phyloP scores from a whole-genome alignment of 2,113 vertebrate genomes.

The Platichthys stellatus region DNA sequence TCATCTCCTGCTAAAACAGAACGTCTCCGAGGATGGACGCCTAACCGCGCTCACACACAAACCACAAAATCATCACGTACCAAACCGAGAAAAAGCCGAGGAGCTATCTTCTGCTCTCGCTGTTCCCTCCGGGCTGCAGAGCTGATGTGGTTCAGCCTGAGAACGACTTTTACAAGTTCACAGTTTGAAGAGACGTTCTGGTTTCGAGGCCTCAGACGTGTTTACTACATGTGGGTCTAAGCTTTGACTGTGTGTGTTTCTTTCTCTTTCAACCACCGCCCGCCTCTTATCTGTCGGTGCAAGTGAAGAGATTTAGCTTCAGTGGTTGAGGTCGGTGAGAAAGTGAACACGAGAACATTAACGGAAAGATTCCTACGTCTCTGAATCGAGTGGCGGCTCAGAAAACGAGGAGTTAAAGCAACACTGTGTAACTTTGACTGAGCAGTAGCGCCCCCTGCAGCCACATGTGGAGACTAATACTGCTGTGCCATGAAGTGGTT shows the following conservation, averaged over 20 bases:
- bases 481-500: too few relatives aligned
- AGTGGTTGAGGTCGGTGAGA: neutral
- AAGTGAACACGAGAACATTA: neutral
- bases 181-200: constrained; percentile 30
- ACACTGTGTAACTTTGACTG: too few relatives aligned
- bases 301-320: neutral
- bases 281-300: neutral
- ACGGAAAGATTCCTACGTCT: too few relatives aligned
- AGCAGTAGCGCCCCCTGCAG: too few relatives aligned
- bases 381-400: too few relatives aligned
- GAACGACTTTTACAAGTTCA: constrained; percentile 33
- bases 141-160: constrained; percentile 41
- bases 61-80: constrained; percentile 68
- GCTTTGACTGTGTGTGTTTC: constrained; percentile 3
- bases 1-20: constrained; percentile 54
- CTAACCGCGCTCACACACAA: constrained; percentile 22
- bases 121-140: constrained; percentile 23
- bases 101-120: constrained; percentile 16
- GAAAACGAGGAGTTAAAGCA: too few relatives aligned
- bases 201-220: constrained; percentile 8
- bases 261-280: neutral
- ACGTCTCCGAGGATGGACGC: constrained; percentile 44
- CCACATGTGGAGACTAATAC: too few relatives aligned
- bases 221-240: constrained; percentile 6
- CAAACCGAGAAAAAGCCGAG: constrained; percentile 27